Base-by-base conservation (phyloP, 2,888 invertebrate species). In the Melanostoma mellinum region DNA sequence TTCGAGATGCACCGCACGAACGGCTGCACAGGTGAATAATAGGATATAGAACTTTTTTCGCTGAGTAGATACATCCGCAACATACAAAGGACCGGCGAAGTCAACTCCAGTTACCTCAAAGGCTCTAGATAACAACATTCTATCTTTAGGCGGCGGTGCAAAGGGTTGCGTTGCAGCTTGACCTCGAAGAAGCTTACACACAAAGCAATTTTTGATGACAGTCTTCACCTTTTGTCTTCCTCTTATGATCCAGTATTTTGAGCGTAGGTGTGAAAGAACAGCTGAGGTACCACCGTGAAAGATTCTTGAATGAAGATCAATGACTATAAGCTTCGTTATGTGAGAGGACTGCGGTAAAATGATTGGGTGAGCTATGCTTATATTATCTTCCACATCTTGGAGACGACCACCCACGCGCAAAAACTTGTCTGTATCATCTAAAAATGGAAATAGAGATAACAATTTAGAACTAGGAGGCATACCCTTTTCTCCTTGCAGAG, bases 81-180 rank as follows among this genome's bases (percentile, higher is more conserved):
- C 63, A n/a, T 46, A 50, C 9, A 69, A 55, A n/a, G 69, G 69
- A 10, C 69, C 69, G n/a, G 69, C 69, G 30, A 69, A 69, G 33
- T 69, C 69, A 40, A 69, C 5, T 35, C 69, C 55, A 3, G 53
- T 40, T 5, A 50, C 52, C n/a, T 68, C 53, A 40, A 68, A 68
- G 6, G 68, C 33, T 30, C 20, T 65, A 4, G 58, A 35, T 67
- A 52, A 42, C 6, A 38, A 30, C 1, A 56, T 4, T 56, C 68
- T 44, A 53, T 74, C 56, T 30, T 55, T 50, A 3, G 74, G 56
- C 9, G 65, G 52, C 8, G 65, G 74, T 4, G 65, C 74, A 67
- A 75, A 67, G 4, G 50, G 38, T 48, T 75, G 56, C 32, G 50
- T 40, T 5, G 48, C 65, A 20, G 74, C 20, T 40, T 67, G 42